Conservation (phyloP, 2,113 vertebrate species). For the Tychaedon coryphoeus region DNA sequence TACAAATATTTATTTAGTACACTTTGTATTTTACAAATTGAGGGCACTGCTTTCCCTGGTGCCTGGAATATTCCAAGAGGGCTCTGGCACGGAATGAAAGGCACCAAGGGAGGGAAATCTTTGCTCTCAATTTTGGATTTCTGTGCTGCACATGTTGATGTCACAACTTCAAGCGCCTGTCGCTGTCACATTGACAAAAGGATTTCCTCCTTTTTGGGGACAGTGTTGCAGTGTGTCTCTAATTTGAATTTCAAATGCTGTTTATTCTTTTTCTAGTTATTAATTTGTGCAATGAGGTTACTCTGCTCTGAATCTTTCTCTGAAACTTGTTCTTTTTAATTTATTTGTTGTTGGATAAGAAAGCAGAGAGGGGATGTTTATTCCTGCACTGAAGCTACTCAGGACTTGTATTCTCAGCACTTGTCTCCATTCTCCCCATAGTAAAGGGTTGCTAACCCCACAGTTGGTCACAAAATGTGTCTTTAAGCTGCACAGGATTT, state of each 20-base stretch:
- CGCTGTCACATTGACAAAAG: not conserved
- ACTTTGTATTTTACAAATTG: not conserved
- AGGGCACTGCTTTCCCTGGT: not conserved
- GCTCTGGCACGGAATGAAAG: not conserved
- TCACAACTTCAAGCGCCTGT: not conserved
- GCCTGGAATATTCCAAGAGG: not conserved
- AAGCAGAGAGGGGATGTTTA: not conserved
- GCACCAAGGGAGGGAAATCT: not conserved
- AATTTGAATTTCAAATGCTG: not conserved
- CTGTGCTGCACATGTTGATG: not conserved
- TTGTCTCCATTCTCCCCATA: not conserved
- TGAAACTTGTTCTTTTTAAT: not conserved
- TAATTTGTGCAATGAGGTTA: not conserved
- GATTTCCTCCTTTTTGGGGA: not conserved
- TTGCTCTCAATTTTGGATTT: not conserved
- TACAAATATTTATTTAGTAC: not conserved
- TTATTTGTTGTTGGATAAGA: not conserved
- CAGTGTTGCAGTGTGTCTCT: not conserved
- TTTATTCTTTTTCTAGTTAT: not conserved
- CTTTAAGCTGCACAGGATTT: not conserved
- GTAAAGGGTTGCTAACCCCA: not conserved
- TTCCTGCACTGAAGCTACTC: not conserved
- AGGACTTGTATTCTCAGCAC: not conserved
- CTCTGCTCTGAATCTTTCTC: not conserved
- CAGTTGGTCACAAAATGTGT: not conserved